These are phyloP conservation scores for Varanus salvator DNA, from an alignment of 2,113 vertebrate genomes.

Conservation along the genomic window DNA sequence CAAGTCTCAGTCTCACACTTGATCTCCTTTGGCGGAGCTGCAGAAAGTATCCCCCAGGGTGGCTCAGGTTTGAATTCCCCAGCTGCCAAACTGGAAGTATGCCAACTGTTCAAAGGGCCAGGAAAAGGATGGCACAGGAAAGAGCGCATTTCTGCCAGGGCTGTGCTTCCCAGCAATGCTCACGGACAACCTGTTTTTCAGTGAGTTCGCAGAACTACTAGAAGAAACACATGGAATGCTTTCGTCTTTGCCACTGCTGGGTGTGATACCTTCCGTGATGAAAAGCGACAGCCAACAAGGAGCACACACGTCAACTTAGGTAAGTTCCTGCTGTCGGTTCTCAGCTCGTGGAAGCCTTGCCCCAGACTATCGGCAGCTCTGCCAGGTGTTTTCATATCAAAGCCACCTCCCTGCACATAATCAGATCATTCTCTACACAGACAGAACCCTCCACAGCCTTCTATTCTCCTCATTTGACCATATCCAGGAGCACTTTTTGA, in stretches of 20 bases:
- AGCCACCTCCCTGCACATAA: constrained; percentile 2
- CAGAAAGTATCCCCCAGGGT: too few relatives aligned
- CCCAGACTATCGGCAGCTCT: constrained; percentile 6
- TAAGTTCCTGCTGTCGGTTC: constrained; percentile 30
- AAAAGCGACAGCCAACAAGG: not conserved
- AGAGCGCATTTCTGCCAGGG: accelerated
- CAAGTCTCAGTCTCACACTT: not conserved
- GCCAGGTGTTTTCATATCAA: not conserved
- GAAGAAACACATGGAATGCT: not conserved
- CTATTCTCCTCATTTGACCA: not conserved
- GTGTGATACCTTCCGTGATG: not conserved
- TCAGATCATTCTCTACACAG: not conserved
- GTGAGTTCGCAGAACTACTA: not conserved
- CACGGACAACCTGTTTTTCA: not conserved
- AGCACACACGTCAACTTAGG: constrained; percentile 20
- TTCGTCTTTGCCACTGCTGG: not conserved
- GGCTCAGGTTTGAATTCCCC: not conserved
- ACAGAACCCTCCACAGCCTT: not conserved
- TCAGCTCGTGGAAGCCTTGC: not conserved
- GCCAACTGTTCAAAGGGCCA: not conserved
- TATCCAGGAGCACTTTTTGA: not conserved
- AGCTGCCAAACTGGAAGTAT: not conserved
- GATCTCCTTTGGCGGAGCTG: not conserved
- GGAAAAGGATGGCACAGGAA: not conserved
- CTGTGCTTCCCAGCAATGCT: not conserved